These are phyloP conservation scores for Seira musarum DNA, from an alignment of 2,888 invertebrate species.

Conservation along the genomic window DNA sequence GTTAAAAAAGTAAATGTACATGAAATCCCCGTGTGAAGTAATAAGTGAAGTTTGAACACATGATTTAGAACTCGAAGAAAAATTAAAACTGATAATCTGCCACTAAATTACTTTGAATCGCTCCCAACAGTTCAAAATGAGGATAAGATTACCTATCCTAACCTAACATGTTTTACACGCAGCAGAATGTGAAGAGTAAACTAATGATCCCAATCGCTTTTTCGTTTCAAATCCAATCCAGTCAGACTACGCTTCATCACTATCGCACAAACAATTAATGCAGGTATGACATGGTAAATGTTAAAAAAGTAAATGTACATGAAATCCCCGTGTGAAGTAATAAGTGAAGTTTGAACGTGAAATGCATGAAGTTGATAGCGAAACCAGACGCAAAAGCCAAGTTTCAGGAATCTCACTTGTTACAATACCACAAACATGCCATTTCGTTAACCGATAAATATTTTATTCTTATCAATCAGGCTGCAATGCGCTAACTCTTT, in stretches of 20 bases:
- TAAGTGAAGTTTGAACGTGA: not conserved
- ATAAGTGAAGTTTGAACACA: constrained; percentile 23
- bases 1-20: not conserved
- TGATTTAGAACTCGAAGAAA: constrained; percentile 12
- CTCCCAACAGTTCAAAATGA: not conserved
- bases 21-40: not conserved
- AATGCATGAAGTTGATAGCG: not conserved
- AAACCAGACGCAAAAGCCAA: not conserved
- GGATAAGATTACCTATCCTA: not conserved
- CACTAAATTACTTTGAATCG: not conserved
- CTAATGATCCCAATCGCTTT: not conserved
- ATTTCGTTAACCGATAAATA: not conserved
- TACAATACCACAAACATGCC: not conserved
- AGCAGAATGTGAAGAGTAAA: not conserved
- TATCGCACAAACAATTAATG: not conserved
- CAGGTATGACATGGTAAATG: not conserved
- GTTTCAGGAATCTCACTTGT: not conserved
- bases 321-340: not conserved
- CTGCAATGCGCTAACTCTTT: not conserved
- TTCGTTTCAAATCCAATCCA: too few relatives aligned
- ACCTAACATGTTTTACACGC: not conserved
- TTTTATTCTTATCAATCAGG: not conserved
- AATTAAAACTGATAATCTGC: not conserved
- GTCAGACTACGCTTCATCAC: not conserved
- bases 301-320: not conserved